Evolutionary conservation across 2,888 invertebrate species (phyloP).

Genomic region (Napeogenes inachia): DNA sequence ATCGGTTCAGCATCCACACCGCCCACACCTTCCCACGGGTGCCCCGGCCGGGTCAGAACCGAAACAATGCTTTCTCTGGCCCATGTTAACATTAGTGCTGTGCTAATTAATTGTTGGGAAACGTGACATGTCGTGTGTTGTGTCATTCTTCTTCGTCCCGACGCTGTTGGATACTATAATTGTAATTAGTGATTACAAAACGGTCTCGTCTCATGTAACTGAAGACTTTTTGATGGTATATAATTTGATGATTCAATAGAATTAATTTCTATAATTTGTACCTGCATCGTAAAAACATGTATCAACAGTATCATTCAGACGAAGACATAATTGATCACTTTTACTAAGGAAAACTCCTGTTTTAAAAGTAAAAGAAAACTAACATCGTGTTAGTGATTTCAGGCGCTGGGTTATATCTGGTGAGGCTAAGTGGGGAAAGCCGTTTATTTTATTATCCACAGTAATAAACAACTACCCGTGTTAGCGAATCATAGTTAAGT

Average conservation of each 20-base stretch:
- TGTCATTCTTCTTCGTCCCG: too few relatives aligned
- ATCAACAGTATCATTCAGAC: constrained; percentile 1
- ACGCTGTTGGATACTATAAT: too few relatives aligned
- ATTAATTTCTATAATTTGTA: too few relatives aligned
- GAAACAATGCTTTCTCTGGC: constrained; percentile 67
- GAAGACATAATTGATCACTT: constrained; percentile 26
- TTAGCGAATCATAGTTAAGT: constrained; percentile 15
- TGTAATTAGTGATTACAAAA: too few relatives aligned
- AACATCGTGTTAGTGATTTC: constrained; percentile 18
- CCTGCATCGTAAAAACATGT: too few relatives aligned
- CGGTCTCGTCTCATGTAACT: too few relatives aligned
- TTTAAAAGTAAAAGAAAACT: constrained; percentile 28
- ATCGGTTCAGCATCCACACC: constrained; percentile 23
- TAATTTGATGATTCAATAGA: too few relatives aligned
- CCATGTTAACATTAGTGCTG: constrained; percentile 49
- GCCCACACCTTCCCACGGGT: constrained; percentile 57
- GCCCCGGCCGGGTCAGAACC: constrained; percentile 38
- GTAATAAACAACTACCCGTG: constrained; percentile 13
- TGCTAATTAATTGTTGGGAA: constrained; percentile 55
- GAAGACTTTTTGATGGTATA: too few relatives aligned
- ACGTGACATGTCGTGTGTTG: constrained; percentile 2
- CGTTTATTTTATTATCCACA: constrained; percentile 45
- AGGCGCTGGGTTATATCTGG: constrained; percentile 21
- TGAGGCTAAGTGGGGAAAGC: constrained; percentile 37
- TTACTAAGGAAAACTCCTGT: constrained; percentile 30